Base-by-base conservation (phyloP, 1,140 invertebrate species). In the Hycleus cichorii region DNA sequence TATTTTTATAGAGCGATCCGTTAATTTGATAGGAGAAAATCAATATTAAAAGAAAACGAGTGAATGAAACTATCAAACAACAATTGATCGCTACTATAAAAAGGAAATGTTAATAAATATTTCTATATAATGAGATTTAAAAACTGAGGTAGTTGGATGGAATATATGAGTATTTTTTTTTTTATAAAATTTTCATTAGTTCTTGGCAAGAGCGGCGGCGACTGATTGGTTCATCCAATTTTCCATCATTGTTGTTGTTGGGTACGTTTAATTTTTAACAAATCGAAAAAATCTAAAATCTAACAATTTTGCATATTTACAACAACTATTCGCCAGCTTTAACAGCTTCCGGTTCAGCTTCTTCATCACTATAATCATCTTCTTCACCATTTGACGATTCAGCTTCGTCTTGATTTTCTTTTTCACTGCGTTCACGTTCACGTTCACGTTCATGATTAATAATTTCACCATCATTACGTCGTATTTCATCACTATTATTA, bases 111-210 rank as follows among this genome's bases (percentile, higher is more conserved):
- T 44, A 60, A 64, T 64, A 60, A 61, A 64, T 61, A 64, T 62
- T 51, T 47, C 9, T 12, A 49, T 65, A 50, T 57, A 47, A 60
- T 57, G 40, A 62, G 47, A 52, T 11, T n/a, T 57, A 56, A 53
- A 51, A 63, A 65, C 55, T 70, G 72, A 74, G 72, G 72, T 74
- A 74, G 72, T 67, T 70, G 69, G 71, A 73, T 73, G 70, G 72
- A 74, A 72, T 74, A 66, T 69, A 65, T 64, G 58, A 66, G 62
- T 66, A 62, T 65, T 57, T 53, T n/a, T 58, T 60, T 47, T 39
- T 47, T 32, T 7, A 7, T 5, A 32, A 32, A 32, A 32, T 54
- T 42, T 53, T 53, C 42, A 45, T 47, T 56, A 39, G 42, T 48
- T 47, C 47, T 47, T 56, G 53, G 58, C 58, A 64, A 64, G 58